These are phyloP conservation scores for Onychomys torridus DNA, from an alignment of 2,797 vertebrate species.

Conservation along the genomic window DNA sequence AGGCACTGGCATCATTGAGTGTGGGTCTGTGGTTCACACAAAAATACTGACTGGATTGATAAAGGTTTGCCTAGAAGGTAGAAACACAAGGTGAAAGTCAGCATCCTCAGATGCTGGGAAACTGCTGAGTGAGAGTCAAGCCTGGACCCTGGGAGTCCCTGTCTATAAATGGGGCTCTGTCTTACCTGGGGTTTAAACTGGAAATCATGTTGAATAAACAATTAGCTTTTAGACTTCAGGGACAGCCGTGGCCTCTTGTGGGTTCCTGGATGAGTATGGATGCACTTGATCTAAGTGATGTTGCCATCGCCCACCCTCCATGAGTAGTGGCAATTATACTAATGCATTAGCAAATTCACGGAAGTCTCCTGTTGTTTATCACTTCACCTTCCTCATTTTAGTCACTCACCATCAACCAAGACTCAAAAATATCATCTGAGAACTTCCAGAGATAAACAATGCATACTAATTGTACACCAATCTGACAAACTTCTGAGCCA, in stretches of 20 bases:
- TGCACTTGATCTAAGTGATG: background rate
- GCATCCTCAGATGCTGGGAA: fast-evolving
- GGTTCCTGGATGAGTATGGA: fast-evolving
- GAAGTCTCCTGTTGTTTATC: background rate
- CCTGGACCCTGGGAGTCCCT: background rate
- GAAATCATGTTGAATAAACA: background rate
- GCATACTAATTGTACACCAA: background rate
- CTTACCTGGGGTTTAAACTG: background rate
- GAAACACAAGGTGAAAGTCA: background rate
- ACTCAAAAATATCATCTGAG: background rate
- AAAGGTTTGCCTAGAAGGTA: background rate
- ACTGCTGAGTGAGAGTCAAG: background rate
- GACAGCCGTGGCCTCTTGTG: no score
- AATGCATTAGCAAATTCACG: background rate
- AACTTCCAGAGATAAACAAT: background rate
- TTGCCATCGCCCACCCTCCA: fast-evolving
- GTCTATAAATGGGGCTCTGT: background rate
- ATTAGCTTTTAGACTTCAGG: background rate
- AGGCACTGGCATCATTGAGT: background rate
- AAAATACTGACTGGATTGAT: background rate
- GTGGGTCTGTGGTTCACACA: background rate
- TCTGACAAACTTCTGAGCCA: background rate
- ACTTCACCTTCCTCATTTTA: background rate
- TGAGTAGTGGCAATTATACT: background rate
- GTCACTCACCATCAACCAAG: background rate